Base-by-base conservation (phyloP, 1,140 invertebrate species). In the Magallana gigas region DNA sequence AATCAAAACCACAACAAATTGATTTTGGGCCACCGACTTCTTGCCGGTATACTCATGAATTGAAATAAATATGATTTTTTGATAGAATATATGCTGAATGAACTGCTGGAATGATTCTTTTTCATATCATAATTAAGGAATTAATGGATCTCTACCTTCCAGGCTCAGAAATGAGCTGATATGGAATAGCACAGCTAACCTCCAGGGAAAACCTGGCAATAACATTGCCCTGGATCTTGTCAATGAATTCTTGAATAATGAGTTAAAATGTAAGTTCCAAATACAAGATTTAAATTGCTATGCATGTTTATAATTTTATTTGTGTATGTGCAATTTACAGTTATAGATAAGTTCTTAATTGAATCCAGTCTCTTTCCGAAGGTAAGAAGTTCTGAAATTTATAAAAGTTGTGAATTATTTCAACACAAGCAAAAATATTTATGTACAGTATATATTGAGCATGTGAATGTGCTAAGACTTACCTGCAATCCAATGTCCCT, bases 101-200 rank as follows among this genome's bases (percentile, higher is more conserved):
- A 23, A 23, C 23, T 23, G 23, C 23, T 23, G 23, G 23, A 23
- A 23, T 23, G 23, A 23, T 23, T 23, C 23, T 23, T 23, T 23
- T 23, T 23, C 23, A 23, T 23, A 23, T 23, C 23, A 23, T 23
- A 23, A 23, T 23, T 85, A 18, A 86, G 88, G 16, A 68, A 82
- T 89, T 1, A 68, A 87, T 68, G 88, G 88, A 64, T 87, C 83
- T 59, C 57, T 85, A 36, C 86, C 88, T 36, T 11, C 36, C 71
- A 57, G 83, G 8, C 59, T 87, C 16, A 16, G 12, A 14, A 12
- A 84, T 16, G 82, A 86, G 12, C 7, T 89, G 8, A 64, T 62
- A 60, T 87, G 84, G 88, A 89, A 89, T 60, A 89, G 86, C 59
- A 89, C 88, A 85, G 86, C 86, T 14, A 89, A 89, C 57, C 29